Conservation (phyloP, 2,113 vertebrate genomes). For the Turnix velox region DNA sequence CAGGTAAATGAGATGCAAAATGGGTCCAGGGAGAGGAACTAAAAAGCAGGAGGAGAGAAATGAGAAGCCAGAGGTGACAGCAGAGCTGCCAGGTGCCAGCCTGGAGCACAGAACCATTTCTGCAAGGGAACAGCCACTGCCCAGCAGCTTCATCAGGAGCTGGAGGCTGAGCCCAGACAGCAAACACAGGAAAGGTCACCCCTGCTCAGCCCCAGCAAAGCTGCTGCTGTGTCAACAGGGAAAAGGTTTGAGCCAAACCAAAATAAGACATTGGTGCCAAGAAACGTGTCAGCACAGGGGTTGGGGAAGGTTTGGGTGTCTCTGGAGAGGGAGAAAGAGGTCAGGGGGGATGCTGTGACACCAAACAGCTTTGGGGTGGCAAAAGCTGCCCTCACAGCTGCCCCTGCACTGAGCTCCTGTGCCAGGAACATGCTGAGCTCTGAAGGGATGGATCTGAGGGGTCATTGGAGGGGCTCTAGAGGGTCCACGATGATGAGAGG, state of each 20-base stretch:
- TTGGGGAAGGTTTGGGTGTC: neutral
- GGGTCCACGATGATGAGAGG: no score
- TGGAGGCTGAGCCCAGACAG: neutral
- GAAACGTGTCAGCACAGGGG: neutral
- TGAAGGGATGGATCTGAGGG: no score
- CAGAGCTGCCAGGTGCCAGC: fast-evolving
- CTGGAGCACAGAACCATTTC: neutral
- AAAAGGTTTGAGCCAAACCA: neutral
- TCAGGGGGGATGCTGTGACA: neutral
- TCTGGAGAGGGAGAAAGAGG: neutral
- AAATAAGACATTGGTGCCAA: neutral
- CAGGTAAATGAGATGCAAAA: neutral
- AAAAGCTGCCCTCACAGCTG: neutral
- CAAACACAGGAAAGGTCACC: conserved; percentile 29
- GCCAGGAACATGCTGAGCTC: neutral
- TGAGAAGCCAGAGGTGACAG: neutral
- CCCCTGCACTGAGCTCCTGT: neutral
- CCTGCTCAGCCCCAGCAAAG: neutral
- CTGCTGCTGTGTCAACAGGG: neutral
- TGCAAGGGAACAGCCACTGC: neutral
- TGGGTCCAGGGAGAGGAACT: neutral
- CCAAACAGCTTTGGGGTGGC: neutral
- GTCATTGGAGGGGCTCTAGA: no score
- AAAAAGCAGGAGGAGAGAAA: neutral
- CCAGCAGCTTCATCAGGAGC: fast-evolving